phyloP scores from a whole-genome alignment of 1,140 invertebrate genomes.

The Tribolium madens region DNA sequence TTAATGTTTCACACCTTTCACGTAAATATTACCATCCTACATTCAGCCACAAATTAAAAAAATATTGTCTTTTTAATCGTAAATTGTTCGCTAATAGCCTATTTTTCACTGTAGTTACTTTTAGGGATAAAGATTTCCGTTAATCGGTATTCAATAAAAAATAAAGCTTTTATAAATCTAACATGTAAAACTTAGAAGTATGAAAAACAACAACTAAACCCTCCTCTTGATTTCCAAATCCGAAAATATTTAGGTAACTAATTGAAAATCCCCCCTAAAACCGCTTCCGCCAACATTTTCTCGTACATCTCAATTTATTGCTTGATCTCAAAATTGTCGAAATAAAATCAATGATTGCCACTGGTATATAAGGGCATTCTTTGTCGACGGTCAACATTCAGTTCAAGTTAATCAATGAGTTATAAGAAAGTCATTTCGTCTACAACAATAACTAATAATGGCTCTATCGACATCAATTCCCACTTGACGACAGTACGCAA shows the following conservation, averaged over 20 bases:
- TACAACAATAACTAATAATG: conserved; percentile 15
- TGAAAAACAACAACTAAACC: no score
- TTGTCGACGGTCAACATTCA: not conserved
- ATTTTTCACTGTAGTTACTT: no score
- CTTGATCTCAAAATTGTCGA: not conserved
- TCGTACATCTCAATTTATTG: not conserved
- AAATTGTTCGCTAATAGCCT: no score
- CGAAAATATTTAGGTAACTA: not conserved
- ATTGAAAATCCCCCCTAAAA: not conserved
- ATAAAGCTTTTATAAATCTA: no score
- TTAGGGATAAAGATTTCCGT: no score
- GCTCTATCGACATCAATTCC: not conserved
- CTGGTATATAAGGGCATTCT: not conserved
- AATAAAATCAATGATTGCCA: not conserved
- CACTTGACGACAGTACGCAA: not conserved
- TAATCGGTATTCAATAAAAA: no score
- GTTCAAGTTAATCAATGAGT: not conserved
- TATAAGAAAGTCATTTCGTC: conserved; percentile 22
- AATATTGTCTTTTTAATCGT: no score
- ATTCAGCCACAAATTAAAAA: no score
- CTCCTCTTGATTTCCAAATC: no score
- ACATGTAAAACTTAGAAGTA: no score
- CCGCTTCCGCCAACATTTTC: not conserved
- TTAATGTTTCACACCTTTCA: no score
- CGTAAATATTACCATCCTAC: no score